A percentile compares a stretch with the other conserved stretches of the same genome.
Evolutionary conservation across 2,797 vertebrate species (phyloP).

Genomic region (Otolemur crassicaudatus): DNA sequence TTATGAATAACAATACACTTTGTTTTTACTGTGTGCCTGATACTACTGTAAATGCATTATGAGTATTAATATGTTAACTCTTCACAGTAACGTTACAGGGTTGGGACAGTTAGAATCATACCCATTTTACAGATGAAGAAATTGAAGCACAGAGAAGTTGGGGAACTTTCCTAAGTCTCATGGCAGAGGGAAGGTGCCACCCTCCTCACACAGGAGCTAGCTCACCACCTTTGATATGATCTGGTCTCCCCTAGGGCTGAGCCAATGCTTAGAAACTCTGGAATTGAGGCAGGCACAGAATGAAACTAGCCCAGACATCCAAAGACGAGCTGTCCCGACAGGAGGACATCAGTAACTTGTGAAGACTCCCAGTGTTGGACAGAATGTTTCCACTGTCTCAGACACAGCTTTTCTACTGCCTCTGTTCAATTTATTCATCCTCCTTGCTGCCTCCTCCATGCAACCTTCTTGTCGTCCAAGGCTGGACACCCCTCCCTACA

Average conservation of each 20-base stretch:
- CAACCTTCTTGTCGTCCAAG: background rate
- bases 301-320: background rate
- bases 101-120: background rate
- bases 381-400: background rate
- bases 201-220: background rate
- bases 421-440: background rate
- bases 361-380: background rate
- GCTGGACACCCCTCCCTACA: background rate
- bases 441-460: background rate
- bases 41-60: background rate
- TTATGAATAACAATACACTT: background rate
- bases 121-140: background rate
- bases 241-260: background rate
- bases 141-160: background rate
- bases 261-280: background rate
- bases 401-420: background rate
- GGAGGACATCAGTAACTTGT: background rate
- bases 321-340: background rate
- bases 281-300: background rate
- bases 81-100: background rate
- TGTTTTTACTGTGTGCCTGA: background rate
- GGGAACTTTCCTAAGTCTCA: background rate
- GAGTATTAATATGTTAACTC: background rate
- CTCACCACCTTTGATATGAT: background rate
- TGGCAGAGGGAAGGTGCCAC: background rate